A percentile compares a stretch with the other conserved stretches of the same genome.
Evolutionary conservation across 1,140 invertebrate species (phyloP).

Genomic region (fruit fly (Drosophila melanogaster)): DNA sequence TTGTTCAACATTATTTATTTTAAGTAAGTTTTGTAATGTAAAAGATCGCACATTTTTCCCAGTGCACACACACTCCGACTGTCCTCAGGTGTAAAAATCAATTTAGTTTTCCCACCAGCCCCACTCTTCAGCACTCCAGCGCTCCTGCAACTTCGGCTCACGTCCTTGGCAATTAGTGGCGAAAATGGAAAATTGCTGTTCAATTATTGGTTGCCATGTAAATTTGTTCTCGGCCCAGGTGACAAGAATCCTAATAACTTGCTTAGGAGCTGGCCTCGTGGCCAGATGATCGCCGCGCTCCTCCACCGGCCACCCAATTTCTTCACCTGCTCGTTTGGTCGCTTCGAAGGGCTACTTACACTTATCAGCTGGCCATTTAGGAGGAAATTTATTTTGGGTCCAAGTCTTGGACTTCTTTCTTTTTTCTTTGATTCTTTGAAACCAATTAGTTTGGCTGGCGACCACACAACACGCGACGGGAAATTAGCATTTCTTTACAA

Average conservation of each 20-base stretch:
- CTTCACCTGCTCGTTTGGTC: background rate
- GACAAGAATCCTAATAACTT: conserved; percentile 82
- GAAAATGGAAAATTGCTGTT: conserved; percentile 82
- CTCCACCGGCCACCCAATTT: background rate
- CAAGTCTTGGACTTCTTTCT: background rate
- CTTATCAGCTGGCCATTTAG: conserved; percentile 70
- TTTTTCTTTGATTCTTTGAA: conserved; percentile 32
- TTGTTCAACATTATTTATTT: no score
- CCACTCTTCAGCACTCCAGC: background rate
- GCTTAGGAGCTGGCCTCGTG: conserved; percentile 35
- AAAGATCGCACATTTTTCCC: background rate
- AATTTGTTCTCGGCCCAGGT: conserved; percentile 65
- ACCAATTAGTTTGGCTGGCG: conserved; percentile 74
- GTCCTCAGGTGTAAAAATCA: conserved; percentile 65
- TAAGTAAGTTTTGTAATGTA: background rate
- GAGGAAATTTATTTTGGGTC: conserved; percentile 67
- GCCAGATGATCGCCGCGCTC: background rate
- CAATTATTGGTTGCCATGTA: conserved; percentile 79
- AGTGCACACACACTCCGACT: conserved; percentile 17
- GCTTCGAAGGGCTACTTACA: conserved; percentile 25
- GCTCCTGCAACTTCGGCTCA: conserved; percentile 29
- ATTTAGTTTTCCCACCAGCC: conserved; percentile 56
- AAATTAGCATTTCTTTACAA: conserved; percentile 78
- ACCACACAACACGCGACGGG: conserved; percentile 62
- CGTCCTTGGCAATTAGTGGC: conserved; percentile 75